Conservation (phyloP, 2,888 invertebrate genomes). For the Philhelius pedissequus region DNA sequence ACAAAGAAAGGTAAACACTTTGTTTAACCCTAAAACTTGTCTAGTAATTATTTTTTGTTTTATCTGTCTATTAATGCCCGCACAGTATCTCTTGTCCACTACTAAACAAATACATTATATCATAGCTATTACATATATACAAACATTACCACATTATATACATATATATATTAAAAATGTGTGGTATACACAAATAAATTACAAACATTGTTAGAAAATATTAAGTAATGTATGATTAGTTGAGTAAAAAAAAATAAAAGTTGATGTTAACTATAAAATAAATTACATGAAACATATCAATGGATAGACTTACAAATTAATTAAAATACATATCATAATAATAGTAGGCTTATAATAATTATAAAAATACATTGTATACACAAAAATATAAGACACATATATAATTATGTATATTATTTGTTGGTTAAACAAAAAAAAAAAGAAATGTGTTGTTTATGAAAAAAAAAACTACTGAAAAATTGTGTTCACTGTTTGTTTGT, state of each 20-base stretch:
- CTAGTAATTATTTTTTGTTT: neutral
- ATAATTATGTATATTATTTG: slow-evolving; percentile 47
- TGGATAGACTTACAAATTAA: slow-evolving; percentile 75
- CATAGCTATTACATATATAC: slow-evolving; percentile 20
- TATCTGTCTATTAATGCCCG: slow-evolving; percentile 48
- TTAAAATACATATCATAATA: slow-evolving; percentile 75
- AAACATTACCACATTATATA: neutral
- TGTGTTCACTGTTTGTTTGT: slow-evolving; percentile 62
- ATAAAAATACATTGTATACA: slow-evolving; percentile 29
- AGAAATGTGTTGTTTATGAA: slow-evolving; percentile 2
- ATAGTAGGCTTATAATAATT: neutral
- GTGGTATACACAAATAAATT: slow-evolving; percentile 5
- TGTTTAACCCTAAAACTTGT: neutral
- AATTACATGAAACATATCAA: slow-evolving; percentile 66
- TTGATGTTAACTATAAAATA: slow-evolving; percentile 14
- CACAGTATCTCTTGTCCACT: slow-evolving; percentile 70
- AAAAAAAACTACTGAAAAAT: slow-evolving; percentile 35
- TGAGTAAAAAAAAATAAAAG: slow-evolving; percentile 13
- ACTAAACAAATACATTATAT: slow-evolving; percentile 30
- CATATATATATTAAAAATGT: neutral
- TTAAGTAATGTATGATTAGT: neutral
- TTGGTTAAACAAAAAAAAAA: neutral
- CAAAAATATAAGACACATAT: slow-evolving; percentile 22
- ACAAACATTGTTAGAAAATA: slow-evolving; percentile 16
- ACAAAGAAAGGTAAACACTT: neutral